phyloP scores from a whole-genome alignment of 2,888 invertebrate genomes.

The Plebejus anna region DNA sequence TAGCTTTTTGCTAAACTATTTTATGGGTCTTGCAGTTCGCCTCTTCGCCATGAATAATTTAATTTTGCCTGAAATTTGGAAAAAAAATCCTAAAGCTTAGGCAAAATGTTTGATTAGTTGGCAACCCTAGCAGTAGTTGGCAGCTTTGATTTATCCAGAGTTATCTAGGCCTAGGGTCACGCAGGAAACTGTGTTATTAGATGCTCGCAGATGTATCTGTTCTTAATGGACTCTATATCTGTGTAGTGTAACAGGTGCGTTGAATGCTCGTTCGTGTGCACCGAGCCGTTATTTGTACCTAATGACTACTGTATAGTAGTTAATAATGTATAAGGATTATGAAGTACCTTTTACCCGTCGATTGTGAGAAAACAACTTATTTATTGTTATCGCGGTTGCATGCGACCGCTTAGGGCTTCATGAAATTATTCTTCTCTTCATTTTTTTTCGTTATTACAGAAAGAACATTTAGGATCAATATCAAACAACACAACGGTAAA shows the following conservation, averaged over 20 bases:
- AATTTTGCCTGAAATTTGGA: too few relatives aligned
- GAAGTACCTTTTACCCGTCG: neutral
- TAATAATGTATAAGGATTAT: neutral
- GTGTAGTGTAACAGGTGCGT: constrained; percentile 43
- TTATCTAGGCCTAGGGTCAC: constrained; percentile 37
- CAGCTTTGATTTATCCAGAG: constrained; percentile 35
- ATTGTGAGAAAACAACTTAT: too few relatives aligned
- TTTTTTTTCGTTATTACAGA: constrained; percentile 36
- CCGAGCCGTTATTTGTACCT: neutral
- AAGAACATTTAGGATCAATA: constrained; percentile 34
- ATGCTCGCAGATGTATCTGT: constrained; percentile 28
- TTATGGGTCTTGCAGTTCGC: neutral
- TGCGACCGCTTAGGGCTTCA: too few relatives aligned
- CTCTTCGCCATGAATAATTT: too few relatives aligned
- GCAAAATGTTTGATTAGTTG: neutral
- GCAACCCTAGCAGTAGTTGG: neutral
- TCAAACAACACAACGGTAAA: constrained; percentile 41
- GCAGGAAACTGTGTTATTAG: constrained; percentile 38
- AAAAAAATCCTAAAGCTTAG: neutral
- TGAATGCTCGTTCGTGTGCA: constrained; percentile 20
- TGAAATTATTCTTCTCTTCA: neutral
- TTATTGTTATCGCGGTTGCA: too few relatives aligned
- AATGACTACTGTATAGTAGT: neutral
- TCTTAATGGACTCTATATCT: constrained; percentile 33
- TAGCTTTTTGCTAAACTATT: too few relatives aligned